These are phyloP conservation scores for Carlito syrichta DNA, from an alignment of 2,113 vertebrate species.

Conservation along the genomic window DNA sequence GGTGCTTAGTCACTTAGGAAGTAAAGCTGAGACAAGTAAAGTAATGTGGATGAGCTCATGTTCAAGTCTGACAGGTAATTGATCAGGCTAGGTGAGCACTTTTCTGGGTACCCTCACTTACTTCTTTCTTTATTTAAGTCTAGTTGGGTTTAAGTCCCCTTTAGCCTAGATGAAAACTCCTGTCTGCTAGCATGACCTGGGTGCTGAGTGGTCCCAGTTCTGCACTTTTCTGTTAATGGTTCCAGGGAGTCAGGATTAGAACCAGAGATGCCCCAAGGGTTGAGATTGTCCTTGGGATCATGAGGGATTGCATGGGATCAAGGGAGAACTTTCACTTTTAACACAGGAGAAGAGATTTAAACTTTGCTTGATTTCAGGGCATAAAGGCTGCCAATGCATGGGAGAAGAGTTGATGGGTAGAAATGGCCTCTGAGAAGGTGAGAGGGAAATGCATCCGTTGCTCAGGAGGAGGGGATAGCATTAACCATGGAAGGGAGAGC, in stretches of 20 bases:
- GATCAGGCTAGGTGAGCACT: fast-evolving
- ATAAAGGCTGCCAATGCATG: background rate
- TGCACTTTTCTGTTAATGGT: background rate
- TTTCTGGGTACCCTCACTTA: background rate
- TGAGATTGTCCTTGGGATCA: background rate
- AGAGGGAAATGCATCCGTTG: no score
- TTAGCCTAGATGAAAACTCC: background rate
- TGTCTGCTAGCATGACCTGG: background rate
- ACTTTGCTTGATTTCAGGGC: background rate
- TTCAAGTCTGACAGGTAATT: background rate
- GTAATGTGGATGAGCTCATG: background rate
- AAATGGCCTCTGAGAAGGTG: background rate
- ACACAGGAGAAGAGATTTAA: background rate
- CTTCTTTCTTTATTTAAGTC: background rate
- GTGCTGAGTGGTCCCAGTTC: background rate
- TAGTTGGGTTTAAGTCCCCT: background rate
- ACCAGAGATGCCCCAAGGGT: background rate
- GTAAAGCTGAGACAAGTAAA: background rate
- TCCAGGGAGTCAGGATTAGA: background rate
- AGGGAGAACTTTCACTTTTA: background rate
- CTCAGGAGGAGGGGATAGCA: fast-evolving
- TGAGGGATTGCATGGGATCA: background rate
- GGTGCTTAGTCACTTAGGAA: background rate
- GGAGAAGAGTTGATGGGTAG: background rate
- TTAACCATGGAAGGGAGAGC: background rate